Base-by-base conservation (phyloP, 2,888 invertebrate genomes). In the Eueremaeus valkanovi region DNA sequence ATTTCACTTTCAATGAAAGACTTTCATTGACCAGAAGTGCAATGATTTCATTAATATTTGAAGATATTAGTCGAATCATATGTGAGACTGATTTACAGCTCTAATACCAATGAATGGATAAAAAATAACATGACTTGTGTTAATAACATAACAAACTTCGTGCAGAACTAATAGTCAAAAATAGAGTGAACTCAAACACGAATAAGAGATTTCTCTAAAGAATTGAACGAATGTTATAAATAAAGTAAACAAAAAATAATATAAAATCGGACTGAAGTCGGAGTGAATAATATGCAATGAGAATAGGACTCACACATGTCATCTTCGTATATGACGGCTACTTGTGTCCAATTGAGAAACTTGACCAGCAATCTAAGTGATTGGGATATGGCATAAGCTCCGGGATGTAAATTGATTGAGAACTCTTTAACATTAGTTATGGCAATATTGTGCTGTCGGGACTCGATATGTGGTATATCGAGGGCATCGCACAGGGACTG, bases 241-340 rank as follows among this genome's bases (percentile, higher is more conserved):
- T 49, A 18, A 49, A 13, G 42, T 42, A 11, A 11, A 42, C 42
- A 11, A 42, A 11, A 42, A 11, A 42, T 42, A 11, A 51, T 6
- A n/a, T n/a, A n/a, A n/a, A n/a, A n/a, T n/a, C n/a, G n/a, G n/a
- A n/a, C n/a, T n/a, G n/a, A n/a, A n/a, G n/a, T n/a, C n/a, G n/a
- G n/a, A n/a, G n/a, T n/a, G n/a, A n/a, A n/a, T n/a, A n/a, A n/a
- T n/a, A n/a, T n/a, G 51, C 6, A 51, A 42, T 42, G 13, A 36
- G 36, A 11, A 36, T 18, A 51, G 5, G 24, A 78, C 79, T 75
- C 75, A 80, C 79, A 78, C 27, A 78, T 74, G 72, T 94, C 93
- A 81, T 95, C 93, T 82, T 97, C 95, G 82, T 95, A 96, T 63
- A 97, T 89, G 75, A 97, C 90, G 0, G 93, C 95, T 81, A 95